These are phyloP conservation scores for Columba guinea DNA, from an alignment of 2,797 vertebrate species.

Conservation along the genomic window DNA sequence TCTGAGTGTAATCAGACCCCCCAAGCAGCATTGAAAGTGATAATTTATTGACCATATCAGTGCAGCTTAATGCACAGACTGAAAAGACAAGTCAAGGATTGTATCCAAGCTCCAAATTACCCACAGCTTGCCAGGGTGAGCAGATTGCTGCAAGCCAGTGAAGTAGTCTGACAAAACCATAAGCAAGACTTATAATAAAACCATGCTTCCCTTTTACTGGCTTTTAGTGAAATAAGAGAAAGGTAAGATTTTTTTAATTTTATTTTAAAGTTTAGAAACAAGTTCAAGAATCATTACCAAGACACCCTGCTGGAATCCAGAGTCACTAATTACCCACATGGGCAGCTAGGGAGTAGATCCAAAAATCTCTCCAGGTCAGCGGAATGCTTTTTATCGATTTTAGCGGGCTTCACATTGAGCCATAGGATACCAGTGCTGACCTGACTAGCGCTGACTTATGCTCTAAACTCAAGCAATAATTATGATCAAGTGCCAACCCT, in stretches of 20 bases:
- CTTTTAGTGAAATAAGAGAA: not conserved
- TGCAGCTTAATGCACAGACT: not conserved
- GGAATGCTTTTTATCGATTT: rapidly evolving
- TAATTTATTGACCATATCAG: constrained; percentile 47
- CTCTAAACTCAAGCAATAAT: not conserved
- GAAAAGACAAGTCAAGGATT: constrained; percentile 23
- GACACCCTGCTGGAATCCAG: not conserved
- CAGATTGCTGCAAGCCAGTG: not conserved
- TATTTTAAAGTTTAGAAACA: not conserved
- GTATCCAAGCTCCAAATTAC: not conserved
- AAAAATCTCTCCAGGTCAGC: not conserved
- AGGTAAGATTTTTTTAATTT: not conserved
- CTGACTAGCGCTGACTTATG: not conserved
- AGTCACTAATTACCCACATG: constrained; percentile 5
- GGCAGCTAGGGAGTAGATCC: not conserved
- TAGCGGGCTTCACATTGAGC: not conserved
- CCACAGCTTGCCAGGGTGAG: not conserved
- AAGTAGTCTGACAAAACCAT: not conserved
- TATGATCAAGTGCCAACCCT: not conserved
- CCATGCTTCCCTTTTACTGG: not conserved
- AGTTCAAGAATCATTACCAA: not conserved
- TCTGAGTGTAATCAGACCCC: constrained; percentile 33
- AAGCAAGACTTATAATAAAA: not conserved
- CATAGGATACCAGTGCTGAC: not conserved
- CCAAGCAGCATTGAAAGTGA: constrained; percentile 19